These are phyloP conservation scores for Polyommatus iphigenia DNA, from an alignment of 2,888 invertebrate genomes.

Conservation along the genomic window DNA sequence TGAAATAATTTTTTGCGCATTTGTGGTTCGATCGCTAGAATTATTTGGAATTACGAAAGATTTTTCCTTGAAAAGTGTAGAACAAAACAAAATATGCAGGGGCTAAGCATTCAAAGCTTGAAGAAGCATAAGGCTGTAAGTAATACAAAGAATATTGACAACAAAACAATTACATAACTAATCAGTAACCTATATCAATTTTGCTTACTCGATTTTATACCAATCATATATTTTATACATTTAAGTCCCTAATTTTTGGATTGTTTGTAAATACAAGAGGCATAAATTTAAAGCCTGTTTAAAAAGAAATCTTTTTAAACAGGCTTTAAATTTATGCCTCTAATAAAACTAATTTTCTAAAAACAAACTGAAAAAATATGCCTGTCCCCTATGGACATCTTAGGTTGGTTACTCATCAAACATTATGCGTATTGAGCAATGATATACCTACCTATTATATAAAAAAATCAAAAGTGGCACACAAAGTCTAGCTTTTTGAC, in stretches of 20 bases:
- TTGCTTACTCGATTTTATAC: background rate
- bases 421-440: too few species aligned
- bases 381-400: background rate
- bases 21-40: constrained; percentile 20
- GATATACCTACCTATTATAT: too few species aligned
- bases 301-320: background rate
- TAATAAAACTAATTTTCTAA: background rate
- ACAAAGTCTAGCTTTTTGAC: too few species aligned
- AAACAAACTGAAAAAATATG: background rate
- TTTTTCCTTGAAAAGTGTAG: constrained; percentile 12
- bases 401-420: background rate
- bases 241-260: background rate
- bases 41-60: background rate
- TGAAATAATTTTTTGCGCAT: background rate
- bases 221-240: background rate
- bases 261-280: too few species aligned
- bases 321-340: background rate
- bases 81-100: constrained; percentile 81
- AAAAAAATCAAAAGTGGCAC: too few species aligned
- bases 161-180: constrained; percentile 64
- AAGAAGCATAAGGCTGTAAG: constrained; percentile 91
- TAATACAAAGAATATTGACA: constrained; percentile 44
- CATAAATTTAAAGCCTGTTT: too few species aligned
- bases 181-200: constrained; percentile 52
- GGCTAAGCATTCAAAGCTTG: constrained; percentile 83